phyloP scores from a whole-genome alignment of 2,888 invertebrate genomes.

The Oligia fasciuncula region DNA sequence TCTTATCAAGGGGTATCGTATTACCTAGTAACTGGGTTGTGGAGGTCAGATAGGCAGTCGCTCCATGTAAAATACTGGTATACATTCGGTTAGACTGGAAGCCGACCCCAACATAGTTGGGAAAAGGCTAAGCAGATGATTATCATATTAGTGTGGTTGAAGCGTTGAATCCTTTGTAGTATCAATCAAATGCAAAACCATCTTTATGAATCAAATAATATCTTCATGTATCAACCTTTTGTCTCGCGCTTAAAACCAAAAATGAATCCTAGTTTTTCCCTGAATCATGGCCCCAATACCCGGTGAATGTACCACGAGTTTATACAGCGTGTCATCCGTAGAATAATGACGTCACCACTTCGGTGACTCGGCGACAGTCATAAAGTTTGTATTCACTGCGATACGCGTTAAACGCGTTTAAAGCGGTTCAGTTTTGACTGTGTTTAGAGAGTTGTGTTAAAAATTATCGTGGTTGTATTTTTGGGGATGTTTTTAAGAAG shows the following conservation, averaged over 20 bases:
- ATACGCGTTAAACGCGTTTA: conserved; percentile 42
- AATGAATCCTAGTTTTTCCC: conserved; percentile 19
- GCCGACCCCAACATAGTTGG: too few species aligned
- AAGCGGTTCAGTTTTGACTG: conserved; percentile 45
- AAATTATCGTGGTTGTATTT: conserved; percentile 11
- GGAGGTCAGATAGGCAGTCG: too few species aligned
- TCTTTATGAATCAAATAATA: not conserved
- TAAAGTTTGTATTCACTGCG: conserved; percentile 54
- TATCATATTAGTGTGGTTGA: not conserved
- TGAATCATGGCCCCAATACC: conserved; percentile 32
- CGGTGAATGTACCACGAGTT: conserved; percentile 42
- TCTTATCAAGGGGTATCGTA: too few species aligned
- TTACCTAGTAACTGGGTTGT: too few species aligned
- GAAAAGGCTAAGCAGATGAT: too few species aligned
- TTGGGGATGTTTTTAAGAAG: not conserved
- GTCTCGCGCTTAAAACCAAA: not conserved
- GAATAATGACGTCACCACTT: conserved; percentile 61
- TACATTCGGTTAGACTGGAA: too few species aligned
- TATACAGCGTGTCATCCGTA: conserved; percentile 55
- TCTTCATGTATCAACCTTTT: not conserved
- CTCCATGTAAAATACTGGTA: too few species aligned
- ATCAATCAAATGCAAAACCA: not conserved
- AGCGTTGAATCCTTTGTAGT: not conserved
- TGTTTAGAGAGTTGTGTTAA: conserved; percentile 4
- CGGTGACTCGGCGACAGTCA: conserved; percentile 43